These are phyloP conservation scores for Haliaeetus leucogaster DNA, from an alignment of 2,113 vertebrate genomes.

Conservation along the genomic window DNA sequence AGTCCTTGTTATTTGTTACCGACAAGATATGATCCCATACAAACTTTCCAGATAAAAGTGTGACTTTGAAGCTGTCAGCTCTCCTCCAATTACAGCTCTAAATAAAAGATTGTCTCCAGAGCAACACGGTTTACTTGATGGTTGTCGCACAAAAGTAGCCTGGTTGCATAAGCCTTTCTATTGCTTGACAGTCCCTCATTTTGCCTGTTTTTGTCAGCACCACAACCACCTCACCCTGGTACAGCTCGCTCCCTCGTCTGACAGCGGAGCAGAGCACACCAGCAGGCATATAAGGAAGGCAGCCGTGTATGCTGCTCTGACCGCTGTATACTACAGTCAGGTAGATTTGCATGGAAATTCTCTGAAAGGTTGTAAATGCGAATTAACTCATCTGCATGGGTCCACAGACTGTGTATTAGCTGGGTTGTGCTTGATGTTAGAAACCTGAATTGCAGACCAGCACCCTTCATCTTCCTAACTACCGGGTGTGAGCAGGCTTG, in stretches of 20 bases:
- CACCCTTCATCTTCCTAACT: not conserved
- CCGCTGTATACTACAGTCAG: not conserved
- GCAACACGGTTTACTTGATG: not conserved
- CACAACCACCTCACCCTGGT: accelerated
- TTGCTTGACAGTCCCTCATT: not conserved
- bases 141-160: not conserved
- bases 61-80: not conserved
- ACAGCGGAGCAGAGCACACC: not conserved
- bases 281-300: too few relatives aligned
- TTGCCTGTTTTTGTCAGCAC: not conserved
- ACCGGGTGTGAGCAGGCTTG: not conserved
- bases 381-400: not conserved
- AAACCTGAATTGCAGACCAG: not conserved
- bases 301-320: not conserved
- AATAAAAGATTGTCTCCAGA: not conserved
- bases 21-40: accelerated
- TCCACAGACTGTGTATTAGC: accelerated
- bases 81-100: not conserved
- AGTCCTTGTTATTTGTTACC: not conserved
- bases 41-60: not conserved
- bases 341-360: not conserved
- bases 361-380: not conserved
- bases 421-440: not conserved
- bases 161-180: not conserved
- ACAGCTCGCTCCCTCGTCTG: not conserved